Conservation (phyloP, 2,888 invertebrate genomes). For the Oscheius onirici region DNA sequence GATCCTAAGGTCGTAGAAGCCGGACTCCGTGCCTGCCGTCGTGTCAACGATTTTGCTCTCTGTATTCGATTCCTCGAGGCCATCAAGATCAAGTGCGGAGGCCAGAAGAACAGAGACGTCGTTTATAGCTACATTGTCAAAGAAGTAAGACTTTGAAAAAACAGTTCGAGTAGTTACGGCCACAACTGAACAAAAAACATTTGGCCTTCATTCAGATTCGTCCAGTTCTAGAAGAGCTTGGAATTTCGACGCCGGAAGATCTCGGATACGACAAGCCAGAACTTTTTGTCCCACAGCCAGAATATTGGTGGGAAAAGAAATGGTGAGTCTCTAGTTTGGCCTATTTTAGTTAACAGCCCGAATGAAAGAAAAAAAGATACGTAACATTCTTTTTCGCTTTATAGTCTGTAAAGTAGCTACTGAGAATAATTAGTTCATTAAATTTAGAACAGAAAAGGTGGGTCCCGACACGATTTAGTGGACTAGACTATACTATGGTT, state of each 20-base stretch:
- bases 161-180: no score
- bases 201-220: conserved; percentile 80
- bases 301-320: conserved; percentile 72
- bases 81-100: conserved; percentile 83
- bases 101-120: conserved; percentile 74
- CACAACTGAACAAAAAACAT: no score
- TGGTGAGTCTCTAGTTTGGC: conserved; percentile 48
- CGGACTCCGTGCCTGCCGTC: conserved; percentile 81
- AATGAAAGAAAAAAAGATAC: no score
- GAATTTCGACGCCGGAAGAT: conserved; percentile 91
- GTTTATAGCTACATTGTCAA: conserved; percentile 74
- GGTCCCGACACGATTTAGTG: no score
- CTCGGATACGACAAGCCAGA: conserved; percentile 97
- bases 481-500: no score
- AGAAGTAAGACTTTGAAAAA: conserved; percentile 60
- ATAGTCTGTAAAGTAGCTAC: no score
- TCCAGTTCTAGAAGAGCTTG: conserved; percentile 91
- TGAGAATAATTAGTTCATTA: no score
- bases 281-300: conserved; percentile 83
- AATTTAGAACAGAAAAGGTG: no score
- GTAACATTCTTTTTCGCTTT: no score
- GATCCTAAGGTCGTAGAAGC: conserved; percentile 71
- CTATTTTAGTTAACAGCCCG: no score
- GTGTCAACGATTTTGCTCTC: conserved; percentile 89
- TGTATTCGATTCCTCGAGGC: conserved; percentile 92